A percentile compares a stretch with the other conserved stretches of the same genome.
Evolutionary conservation across 1,140 invertebrate genomes (phyloP).

Genomic region (Drosophila santomea): DNA sequence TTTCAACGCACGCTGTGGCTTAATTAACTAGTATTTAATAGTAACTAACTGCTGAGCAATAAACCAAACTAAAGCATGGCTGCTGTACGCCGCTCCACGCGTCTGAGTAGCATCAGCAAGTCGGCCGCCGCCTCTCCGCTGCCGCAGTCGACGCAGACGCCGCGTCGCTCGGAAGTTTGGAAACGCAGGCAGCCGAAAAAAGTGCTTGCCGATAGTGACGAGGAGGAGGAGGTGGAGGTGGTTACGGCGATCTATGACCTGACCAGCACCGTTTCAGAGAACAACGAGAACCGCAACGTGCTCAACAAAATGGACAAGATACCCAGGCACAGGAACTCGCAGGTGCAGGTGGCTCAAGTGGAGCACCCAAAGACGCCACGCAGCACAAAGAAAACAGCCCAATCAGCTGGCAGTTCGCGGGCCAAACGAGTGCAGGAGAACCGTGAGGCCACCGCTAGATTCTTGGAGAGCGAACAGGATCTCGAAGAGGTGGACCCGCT

Average conservation of each 20-base stretch:
- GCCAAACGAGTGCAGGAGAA: conserved; percentile 27
- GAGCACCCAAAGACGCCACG: conserved; percentile 72
- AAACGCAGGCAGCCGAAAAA: conserved; percentile 59
- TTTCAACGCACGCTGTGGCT: conserved; percentile 14
- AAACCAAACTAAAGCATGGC: conserved; percentile 49
- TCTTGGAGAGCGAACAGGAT: conserved; percentile 12
- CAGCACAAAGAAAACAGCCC: conserved; percentile 62
- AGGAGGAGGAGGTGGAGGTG: conserved; percentile 50
- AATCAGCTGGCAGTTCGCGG: conserved; percentile 15
- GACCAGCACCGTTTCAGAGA: conserved; percentile 68
- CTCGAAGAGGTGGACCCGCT: conserved; percentile 20
- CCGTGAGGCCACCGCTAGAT: conserved; percentile 12
- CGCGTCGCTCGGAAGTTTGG: conserved; percentile 72
- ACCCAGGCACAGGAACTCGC: conserved; percentile 30
- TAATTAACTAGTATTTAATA: conserved; percentile 20
- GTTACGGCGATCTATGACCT: conserved; percentile 27
- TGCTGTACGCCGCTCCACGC: conserved; percentile 74
- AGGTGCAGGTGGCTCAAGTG: conserved; percentile 8
- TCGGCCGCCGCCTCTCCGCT: conserved; percentile 36
- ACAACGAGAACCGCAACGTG: conserved; percentile 76
- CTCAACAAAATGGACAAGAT: conserved; percentile 75
- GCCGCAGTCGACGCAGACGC: conserved; percentile 45
- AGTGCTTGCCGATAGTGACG: conserved; percentile 47
- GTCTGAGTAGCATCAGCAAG: conserved; percentile 72
- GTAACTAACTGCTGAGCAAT: conserved; percentile 5